A percentile compares a stretch with the other conserved stretches of the same genome.
Evolutionary conservation across 2,797 vertebrate genomes (phyloP).

Genomic region (Squalus acanthias): DNA sequence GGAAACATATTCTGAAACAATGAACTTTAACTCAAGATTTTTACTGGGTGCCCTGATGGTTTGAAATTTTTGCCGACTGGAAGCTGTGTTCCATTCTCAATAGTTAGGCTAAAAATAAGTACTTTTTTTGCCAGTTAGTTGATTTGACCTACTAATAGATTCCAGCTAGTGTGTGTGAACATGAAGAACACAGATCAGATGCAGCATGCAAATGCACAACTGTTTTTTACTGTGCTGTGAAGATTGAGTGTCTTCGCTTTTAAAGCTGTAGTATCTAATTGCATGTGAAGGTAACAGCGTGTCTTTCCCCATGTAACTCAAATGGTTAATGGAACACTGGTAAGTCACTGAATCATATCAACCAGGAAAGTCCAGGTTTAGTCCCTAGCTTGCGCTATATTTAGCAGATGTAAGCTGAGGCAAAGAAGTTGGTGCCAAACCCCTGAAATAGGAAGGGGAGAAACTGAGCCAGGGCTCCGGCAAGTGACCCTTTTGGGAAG

Average conservation of each 20-base stretch:
- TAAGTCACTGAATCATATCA: no score
- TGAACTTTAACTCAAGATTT: neutral
- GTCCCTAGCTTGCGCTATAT: no score
- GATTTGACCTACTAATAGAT: neutral
- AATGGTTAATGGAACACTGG: no score
- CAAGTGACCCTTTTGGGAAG: no score
- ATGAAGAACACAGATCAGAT: neutral
- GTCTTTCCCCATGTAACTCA: no score
- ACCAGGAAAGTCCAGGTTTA: no score
- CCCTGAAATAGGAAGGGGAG: no score
- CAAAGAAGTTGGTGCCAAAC: no score
- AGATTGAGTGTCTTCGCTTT: neutral
- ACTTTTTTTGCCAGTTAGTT: neutral
- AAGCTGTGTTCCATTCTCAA: neutral
- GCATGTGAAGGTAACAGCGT: neutral
- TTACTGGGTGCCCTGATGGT: no score
- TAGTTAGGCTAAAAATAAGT: neutral
- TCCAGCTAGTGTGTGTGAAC: neutral
- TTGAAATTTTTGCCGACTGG: no score
- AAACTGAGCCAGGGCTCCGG: no score
- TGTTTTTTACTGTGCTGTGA: neutral
- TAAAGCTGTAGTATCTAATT: neutral
- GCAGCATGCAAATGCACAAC: neutral
- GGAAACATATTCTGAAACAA: neutral
- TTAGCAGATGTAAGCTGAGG: no score